Evolutionary conservation across 1,140 invertebrate genomes (phyloP).

Genomic region (Oryzaephilus surinamensis): DNA sequence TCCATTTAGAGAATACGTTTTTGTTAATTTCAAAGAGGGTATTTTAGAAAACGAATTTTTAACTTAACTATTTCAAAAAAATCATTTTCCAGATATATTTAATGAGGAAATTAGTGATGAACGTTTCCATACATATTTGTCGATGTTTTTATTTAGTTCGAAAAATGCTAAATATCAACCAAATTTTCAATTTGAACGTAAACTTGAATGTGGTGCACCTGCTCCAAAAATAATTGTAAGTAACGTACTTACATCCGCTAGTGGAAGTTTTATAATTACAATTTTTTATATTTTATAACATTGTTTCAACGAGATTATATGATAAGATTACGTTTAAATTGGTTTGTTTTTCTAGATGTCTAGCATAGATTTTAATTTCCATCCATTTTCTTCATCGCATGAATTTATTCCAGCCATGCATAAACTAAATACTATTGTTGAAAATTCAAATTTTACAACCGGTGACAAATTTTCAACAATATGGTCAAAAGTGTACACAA

Average conservation of each 20-base stretch:
- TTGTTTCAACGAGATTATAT: too few relatives aligned
- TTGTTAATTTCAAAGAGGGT: constrained; percentile 28
- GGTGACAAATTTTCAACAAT: constrained; percentile 51
- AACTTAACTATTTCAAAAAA: neutral
- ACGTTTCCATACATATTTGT: constrained; percentile 50
- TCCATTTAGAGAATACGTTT: constrained; percentile 50
- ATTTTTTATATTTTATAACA: too few relatives aligned
- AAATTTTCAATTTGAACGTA: constrained; percentile 52
- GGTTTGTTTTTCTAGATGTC: constrained; percentile 35
- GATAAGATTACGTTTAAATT: neutral
- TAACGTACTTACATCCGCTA: too few relatives aligned
- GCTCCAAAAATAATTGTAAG: constrained; percentile 44
- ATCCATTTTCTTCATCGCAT: constrained; percentile 45
- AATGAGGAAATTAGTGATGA: constrained; percentile 38
- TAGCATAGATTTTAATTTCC: constrained; percentile 51
- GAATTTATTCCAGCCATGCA: constrained; percentile 69
- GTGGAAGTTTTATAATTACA: too few relatives aligned
- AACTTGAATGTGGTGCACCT: constrained; percentile 49
- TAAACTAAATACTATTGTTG: constrained; percentile 44
- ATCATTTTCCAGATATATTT: constrained; percentile 27
- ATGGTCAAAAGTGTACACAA: constrained; percentile 59
- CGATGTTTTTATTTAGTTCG: constrained; percentile 60
- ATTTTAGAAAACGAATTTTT: constrained; percentile 2
- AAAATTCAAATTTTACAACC: constrained; percentile 43
- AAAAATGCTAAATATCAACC: constrained; percentile 54